Base-by-base conservation (phyloP, 2,797 vertebrate species). In the Vireo griseus region DNA sequence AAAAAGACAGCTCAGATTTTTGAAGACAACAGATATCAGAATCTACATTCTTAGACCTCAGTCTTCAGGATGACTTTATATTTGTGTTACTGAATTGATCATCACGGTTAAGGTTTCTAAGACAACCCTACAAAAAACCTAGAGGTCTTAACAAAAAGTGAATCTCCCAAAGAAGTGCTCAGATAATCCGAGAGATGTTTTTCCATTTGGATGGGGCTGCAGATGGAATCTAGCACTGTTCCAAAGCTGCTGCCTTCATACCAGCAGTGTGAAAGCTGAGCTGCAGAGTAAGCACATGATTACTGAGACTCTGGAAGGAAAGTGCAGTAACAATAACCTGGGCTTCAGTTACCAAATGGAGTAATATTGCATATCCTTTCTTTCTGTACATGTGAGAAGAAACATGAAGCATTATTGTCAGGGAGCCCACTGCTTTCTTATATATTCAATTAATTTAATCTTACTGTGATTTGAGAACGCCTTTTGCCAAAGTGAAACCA, bases 241-340 rank as follows among this genome's bases (percentile, higher is more conserved):
- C 54, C 54, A 88, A 77, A 54, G 45, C 31, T 66, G 54, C 40
- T 28, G 42, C 39, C 82, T 88, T 47, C 58, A 72, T 5, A 61
- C 20, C 35, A 90, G 51, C 29, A 57, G 24, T 35, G 31, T 57
- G 76, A 89, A 72, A 69, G 44, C 44, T 68, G 65, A 72, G 44
- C 37, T 88, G 52, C 62, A 91, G 73, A 75, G 39, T 19, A 62
- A 72, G 54, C n/a, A 50, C 13, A 55, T 9, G 29, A 92, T 37
- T 33, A 95, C 59, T 76, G 58, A 83, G 93, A 96, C 40, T 92
- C 62, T 44, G 86, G 61, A 73, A 81, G 88, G 72, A 86, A 97
- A 96, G 88, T 84, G 84, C 93, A 76, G 2, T 22, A 54, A 42
- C 31, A 83, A 18, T 35, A 69, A 71, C 62, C 44, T 39, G 63